Evolutionary conservation across 1,140 invertebrate genomes (phyloP), one percentile per base, ranked within the genome.

Genomic region (Neodiprion fabricii): DNA sequence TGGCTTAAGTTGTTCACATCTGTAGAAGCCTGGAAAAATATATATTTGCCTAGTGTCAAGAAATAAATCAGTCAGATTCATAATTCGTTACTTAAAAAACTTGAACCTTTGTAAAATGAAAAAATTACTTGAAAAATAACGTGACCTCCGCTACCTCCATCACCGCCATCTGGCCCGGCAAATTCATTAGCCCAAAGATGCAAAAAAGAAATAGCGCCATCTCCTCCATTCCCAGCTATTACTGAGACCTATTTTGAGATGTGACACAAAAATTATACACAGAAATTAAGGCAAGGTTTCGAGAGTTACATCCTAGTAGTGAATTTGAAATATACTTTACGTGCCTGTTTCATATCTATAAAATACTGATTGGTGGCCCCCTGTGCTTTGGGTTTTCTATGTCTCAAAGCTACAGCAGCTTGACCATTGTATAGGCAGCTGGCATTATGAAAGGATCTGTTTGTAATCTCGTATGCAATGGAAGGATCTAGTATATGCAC

Each of bases 91-190:
- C 53, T 67, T 14, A 49, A 75, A 74, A 69, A 70, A 65, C 73
- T 40, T 23, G 48, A 23, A 12, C 69, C 28, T 40, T 40, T 40
- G 28, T 40, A 5, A 40, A 40, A 40, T 40, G 5, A 40, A 5
- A 40, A 17, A 70, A 17, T 73, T 83, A 94, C 94, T 90, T 95
- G 87, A 81, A 99, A 96, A 70, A 99, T 92, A 2, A 99, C 94
- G 90, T 99, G 98, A 0, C 96, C 98, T n/a, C 98, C 98, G 84
- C 97, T 92, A 1, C 98, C 98, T 11, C 98, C 98, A 89, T 99
- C 96, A 0, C 98, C 98, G 7, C 98, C 98, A 89, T 98, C 96
- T 0, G 98, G 98, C 9, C 98, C 98, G 0, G 95, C 98, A 75
- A 90, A 90, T 77, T 97, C 96, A 82, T 97, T 97, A 17, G 88